A percentile compares a stretch with the other conserved stretches of the same genome.
Conservation (phyloP, 2,888 invertebrate genomes). For the Mimachlamys varia region DNA sequence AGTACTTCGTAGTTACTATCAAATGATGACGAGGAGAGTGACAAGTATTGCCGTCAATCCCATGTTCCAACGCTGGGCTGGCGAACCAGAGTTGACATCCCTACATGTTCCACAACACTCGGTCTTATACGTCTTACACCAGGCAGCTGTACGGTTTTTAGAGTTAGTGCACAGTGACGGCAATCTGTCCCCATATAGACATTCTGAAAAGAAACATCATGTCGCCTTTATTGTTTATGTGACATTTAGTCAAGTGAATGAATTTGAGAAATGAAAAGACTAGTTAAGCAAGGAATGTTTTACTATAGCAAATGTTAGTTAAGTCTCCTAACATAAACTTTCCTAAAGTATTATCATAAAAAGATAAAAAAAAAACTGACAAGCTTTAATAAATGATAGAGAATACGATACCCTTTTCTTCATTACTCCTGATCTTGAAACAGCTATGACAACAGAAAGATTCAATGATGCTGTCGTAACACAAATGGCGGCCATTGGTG, state of each 20-base stretch:
- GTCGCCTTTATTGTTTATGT: neutral
- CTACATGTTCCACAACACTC: conserved; percentile 56
- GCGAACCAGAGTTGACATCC: neutral
- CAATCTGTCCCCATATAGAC: conserved; percentile 58
- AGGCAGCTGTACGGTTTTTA: conserved; percentile 49
- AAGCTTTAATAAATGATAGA: too few relatives aligned
- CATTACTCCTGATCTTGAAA: neutral
- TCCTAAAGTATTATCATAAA: too few relatives aligned
- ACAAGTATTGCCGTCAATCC: neutral
- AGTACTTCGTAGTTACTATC: neutral
- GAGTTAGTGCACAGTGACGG: conserved; percentile 56
- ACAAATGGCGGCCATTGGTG: conserved; percentile 50
- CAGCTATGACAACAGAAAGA: conserved; percentile 53
- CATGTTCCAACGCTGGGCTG: neutral
- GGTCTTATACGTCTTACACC: conserved; percentile 47
- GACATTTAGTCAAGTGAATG: neutral
- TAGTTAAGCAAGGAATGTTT: too few relatives aligned
- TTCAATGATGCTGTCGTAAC: conserved; percentile 50
- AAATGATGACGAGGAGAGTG: neutral
- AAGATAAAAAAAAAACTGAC: too few relatives aligned
- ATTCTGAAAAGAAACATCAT: conserved; percentile 46
- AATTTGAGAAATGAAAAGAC: too few relatives aligned
- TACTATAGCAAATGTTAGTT: too few relatives aligned
- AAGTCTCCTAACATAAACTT: too few relatives aligned
- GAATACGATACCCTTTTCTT: conserved; percentile 11